Evolutionary conservation across 92 coral and sea anemone species (phyloP), one percentile per base, ranked within the genome.

Genomic region (Bergia puertoricense): DNA sequence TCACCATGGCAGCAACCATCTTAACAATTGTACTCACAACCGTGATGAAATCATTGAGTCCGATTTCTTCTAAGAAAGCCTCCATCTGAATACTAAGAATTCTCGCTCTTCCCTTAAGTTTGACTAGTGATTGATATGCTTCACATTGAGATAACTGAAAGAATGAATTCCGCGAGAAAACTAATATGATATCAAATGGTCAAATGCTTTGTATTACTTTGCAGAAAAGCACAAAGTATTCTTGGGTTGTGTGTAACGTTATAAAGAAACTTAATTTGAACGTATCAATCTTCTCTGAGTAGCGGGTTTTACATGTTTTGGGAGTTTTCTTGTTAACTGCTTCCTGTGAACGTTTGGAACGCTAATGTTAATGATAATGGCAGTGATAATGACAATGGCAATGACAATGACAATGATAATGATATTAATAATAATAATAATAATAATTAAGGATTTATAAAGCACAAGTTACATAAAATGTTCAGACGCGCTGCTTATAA

Each of bases 11-110:
- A 73, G 16, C 77, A 41, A 73, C 44, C 11, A 56, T 10, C 18
- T 10, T 56, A 14, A 56, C 20, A 41, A 73, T 36, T 41, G 43
- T 73, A 73, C 43, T 73, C 77, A 73, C 77, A 73, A 41, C 77
- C 65, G 65, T 56, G 18, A 56, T 10, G 65, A 56, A 56, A 36
- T 37, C 77, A 73, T 43, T 10, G 42, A 38, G 2, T 38, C 77
- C 77, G 7, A 73, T 73, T 73, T 73, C 77, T 73, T 73, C 77
- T 73, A 73, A 73, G 43, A 73, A 73, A 36, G 36, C 37, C 22
- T 69, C 36, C 74, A 69, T 22, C 30, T 73, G 77, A 36, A 73
- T 41, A 23, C 20, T 73, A 14, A 73, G 42, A 14, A 16, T 15
- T 73, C 45, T 73, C 43, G 77, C 77, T 73, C 77, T 73, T 41